Conservation (phyloP, 2,888 invertebrate genomes). For the Tetramorium bicarinatum region DNA sequence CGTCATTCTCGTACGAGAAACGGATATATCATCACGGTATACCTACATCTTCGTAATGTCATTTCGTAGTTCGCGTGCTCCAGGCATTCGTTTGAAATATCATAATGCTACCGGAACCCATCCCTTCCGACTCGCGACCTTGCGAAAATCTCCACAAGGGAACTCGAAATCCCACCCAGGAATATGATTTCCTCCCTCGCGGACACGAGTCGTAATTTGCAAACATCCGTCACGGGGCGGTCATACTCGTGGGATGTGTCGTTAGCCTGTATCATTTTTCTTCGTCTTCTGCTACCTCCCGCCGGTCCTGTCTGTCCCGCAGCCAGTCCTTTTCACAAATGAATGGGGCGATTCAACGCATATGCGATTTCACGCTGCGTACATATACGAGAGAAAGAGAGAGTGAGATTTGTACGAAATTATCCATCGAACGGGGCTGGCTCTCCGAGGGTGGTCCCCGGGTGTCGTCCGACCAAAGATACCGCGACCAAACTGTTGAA, state of each 20-base stretch:
- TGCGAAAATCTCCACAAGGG: slow-evolving; percentile 9
- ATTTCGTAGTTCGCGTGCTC: slow-evolving; percentile 26
- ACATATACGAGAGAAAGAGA: slow-evolving; percentile 57
- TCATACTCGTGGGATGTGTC: slow-evolving; percentile 63
- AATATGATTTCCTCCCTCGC: slow-evolving; percentile 54
- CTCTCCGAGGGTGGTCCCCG: slow-evolving; percentile 24
- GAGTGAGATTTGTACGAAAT: slow-evolving; percentile 67
- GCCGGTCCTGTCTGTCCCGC: slow-evolving; percentile 31
- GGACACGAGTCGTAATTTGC: slow-evolving; percentile 58
- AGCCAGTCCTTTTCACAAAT: slow-evolving; percentile 56
- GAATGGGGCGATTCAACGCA: slow-evolving; percentile 58
- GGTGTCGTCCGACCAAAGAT: slow-evolving; percentile 47
- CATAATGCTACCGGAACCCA: slow-evolving; percentile 42
- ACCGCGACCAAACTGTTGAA: slow-evolving; percentile 56
- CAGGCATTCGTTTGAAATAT: slow-evolving; percentile 49
- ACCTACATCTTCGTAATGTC: slow-evolving; percentile 44
- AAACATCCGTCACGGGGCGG: slow-evolving; percentile 64
- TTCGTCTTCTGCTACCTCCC: slow-evolving; percentile 62
- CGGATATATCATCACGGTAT: slow-evolving; percentile 19
- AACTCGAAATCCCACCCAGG: slow-evolving; percentile 46
- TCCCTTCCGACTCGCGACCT: slow-evolving; percentile 19
- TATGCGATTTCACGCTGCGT: slow-evolving; percentile 64
- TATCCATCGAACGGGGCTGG: slow-evolving; percentile 60
- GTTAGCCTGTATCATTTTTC: slow-evolving; percentile 71
- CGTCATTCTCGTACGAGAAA: slow-evolving; percentile 7